Conservation (phyloP, 2,113 vertebrate species). For the Paradoxurus hermaphroditus region DNA sequence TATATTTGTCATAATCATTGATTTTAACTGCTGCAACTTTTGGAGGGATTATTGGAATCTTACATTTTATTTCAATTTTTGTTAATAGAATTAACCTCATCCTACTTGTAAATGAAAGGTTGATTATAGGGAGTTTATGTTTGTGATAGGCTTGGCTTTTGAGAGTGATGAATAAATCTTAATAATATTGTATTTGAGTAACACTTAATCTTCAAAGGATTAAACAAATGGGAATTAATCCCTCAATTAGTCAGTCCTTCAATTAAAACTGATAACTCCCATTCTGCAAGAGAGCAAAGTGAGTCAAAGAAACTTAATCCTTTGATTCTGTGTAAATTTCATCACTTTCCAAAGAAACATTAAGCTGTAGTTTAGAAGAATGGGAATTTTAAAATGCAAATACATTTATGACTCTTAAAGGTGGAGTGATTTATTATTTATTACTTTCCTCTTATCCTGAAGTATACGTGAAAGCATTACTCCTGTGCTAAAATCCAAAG, state of each 20-base stretch:
- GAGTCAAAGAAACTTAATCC: neutral
- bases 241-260: neutral
- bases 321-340: neutral
- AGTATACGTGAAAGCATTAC: neutral
- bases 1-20: neutral
- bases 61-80: constrained; percentile 26
- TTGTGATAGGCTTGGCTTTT: neutral
- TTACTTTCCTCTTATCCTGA: constrained; percentile 1
- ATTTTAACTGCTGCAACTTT: neutral
- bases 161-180: neutral
- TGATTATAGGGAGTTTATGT: neutral
- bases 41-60: neutral
- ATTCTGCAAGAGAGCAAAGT: neutral
- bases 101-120: neutral
- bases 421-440: neutral
- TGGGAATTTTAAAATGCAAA: neutral
- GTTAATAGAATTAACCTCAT: constrained; percentile 33
- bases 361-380: neutral
- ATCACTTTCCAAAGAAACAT: neutral
- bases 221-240: neutral
- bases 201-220: constrained; percentile 13
- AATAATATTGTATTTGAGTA: neutral
- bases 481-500: neutral
- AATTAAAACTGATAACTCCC: neutral
- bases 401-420: neutral